Evolutionary conservation across 1,140 invertebrate species (phyloP), one percentile per base, ranked within the genome.

Genomic region (Kradibia gibbosae): DNA sequence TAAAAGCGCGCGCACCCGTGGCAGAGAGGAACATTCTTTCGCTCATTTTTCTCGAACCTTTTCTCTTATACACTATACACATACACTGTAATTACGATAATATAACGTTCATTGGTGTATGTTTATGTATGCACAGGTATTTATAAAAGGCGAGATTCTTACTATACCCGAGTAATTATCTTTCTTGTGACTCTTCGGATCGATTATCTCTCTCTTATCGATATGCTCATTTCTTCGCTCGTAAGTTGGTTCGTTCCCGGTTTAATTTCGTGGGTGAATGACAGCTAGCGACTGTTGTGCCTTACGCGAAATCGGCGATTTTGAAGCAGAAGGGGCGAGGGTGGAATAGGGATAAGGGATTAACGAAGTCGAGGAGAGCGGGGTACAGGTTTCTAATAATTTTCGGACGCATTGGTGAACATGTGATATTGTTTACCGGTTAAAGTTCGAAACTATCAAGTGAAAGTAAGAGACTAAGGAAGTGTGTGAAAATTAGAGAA

Each of bases 351-450:
- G 20, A 3, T 31, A 3, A 39, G n/a, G 50, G 50, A 53, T 17
- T 39, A 22, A 28, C 7, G 34, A 39, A 39, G 13, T 36, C 20
- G 5, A 17, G 17, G 11, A 0, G n/a, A 28, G 31, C 60, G 31
- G 31, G 31, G 11, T 11, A 62, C 13, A 34, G 13, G 1, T 31
- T 22, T 8, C 13, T 67, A 39, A 28, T 22, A 34, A 22, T 67
- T 53, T 67, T n/a, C 34, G 62, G 62, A 10, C 4, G n/a, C 39
- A 39, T 39, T 31, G 34, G 22, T 39, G 62, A 42, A 11, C 48
- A 70, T 72, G 78, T 79, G 73, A 57, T n/a, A 62, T 57, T 73
- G 55, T 62, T 75, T 53, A 75, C 79, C 72, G 72, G 72, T n/a
- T n/a, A n/a, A 75, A 81, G 79, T 81, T 80, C 17, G 31, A 36